phyloP scores from a whole-genome alignment of 2,797 vertebrate genomes.

The Thalassophryne amazonica region DNA sequence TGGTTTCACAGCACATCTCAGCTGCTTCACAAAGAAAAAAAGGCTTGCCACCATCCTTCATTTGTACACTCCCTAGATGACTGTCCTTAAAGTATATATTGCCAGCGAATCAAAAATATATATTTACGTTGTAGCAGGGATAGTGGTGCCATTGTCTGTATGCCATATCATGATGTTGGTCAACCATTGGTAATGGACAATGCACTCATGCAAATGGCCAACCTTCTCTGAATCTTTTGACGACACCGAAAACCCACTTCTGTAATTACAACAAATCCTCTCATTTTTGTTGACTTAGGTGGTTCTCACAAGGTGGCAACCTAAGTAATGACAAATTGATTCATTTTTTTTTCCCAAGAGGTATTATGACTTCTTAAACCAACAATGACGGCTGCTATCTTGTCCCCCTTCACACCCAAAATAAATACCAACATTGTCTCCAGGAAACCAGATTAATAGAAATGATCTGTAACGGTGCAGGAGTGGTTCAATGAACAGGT shows the following conservation, averaged over 20 bases:
- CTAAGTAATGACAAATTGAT: slow-evolving; percentile 33
- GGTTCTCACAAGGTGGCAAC: slow-evolving; percentile 28
- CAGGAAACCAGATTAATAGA: slow-evolving; percentile 70
- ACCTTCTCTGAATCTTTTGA: slow-evolving; percentile 16
- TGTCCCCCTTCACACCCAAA: slow-evolving; percentile 52
- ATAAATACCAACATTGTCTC: slow-evolving; percentile 76
- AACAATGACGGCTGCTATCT: slow-evolving; percentile 56
- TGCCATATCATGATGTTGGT: no score
- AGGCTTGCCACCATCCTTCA: no score
- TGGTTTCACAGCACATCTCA: no score
- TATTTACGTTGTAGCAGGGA: no score
- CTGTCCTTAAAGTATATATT: no score
- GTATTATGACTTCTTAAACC: slow-evolving; percentile 67
- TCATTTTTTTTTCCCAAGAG: slow-evolving; percentile 37
- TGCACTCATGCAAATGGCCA: no score
- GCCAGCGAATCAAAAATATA: no score
- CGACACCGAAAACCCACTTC: slow-evolving; percentile 20
- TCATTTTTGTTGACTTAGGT: slow-evolving; percentile 48
- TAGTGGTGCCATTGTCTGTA: no score
- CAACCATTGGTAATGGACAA: no score
- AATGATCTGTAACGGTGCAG: slow-evolving; percentile 51
- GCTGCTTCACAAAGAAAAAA: no score
- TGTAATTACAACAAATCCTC: slow-evolving; percentile 49
- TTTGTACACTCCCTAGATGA: no score
- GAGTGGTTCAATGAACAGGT: slow-evolving; percentile 49